Evolutionary conservation across 2,888 invertebrate species (phyloP), one percentile per base, ranked within the genome.

Genomic region (Rotaria macrura): DNA sequence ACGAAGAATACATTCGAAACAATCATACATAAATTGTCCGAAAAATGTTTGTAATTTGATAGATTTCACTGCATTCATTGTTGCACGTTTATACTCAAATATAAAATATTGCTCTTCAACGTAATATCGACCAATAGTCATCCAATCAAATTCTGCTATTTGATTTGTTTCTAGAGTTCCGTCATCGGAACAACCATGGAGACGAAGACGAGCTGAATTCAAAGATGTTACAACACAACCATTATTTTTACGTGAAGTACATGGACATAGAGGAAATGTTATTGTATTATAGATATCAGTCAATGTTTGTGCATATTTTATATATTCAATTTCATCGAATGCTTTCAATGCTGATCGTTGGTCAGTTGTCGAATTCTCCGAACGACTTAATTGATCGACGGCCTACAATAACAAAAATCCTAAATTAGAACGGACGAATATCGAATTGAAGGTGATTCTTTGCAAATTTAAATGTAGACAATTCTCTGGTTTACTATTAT

Each of bases 331-430:
- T 40, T 87, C 86, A 40, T 47, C 23, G 12, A 85, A 83, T 79
- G 74, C 47, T 34, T 86, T 74, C 12, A 86, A 79, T 25, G 47
- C 43, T 43, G 79, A 74, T n/a, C 74, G 74, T 40, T 86, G 79
- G 83, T 96, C 94, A 88, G 96, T 95, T 85, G 95, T 95, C 87
- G 93, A 93, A 88, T 97, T 94, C 90, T 95, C 94, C 87, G 96
- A 96, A 88, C 96, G 93, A 92, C 96, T 96, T 87, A 97, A 96
- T 91, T 96, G 96, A 89, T 97, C 96, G 23, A 97, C 94, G 0
- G 96, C 95, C 94, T 96, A 95, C n/a, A n/a, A n/a, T n/a, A 94
- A 85, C 29, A 29, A 25, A 88, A 87, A 38, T n/a, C n/a, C n/a
- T n/a, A n/a, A n/a, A n/a, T n/a, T n/a, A n/a, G n/a, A n/a, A n/a